Percentiles rank a stretch among this genome's conserved stretches.
These are phyloP conservation scores for Archivesica marissinica DNA, from an alignment of 1,140 invertebrate species.

Conservation along the genomic window DNA sequence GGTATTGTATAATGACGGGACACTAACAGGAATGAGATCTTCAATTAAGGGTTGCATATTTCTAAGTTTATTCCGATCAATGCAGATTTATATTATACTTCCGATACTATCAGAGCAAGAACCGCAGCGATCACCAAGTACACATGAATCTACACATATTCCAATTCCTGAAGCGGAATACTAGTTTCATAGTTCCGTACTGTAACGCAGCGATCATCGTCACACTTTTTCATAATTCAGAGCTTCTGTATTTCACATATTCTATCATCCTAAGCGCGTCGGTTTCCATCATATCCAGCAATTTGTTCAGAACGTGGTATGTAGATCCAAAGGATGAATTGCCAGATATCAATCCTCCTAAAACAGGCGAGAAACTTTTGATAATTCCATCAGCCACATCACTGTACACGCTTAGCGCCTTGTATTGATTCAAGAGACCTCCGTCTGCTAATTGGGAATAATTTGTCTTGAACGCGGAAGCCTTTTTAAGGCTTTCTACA, in stretches of 20 bases:
- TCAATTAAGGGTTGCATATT: neutral
- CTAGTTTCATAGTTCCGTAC: no score
- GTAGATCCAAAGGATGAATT: slow-evolving; percentile 43
- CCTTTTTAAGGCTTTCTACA: slow-evolving; percentile 50
- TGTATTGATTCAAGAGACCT: slow-evolving; percentile 40
- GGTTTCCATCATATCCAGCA: slow-evolving; percentile 56
- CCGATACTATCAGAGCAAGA: no score
- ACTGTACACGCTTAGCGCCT: slow-evolving; percentile 44
- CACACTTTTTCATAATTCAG: slow-evolving; percentile 53
- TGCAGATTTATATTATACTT: no score
- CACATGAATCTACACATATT: no score
- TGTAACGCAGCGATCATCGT: no score
- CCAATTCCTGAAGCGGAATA: no score
- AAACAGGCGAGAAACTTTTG: slow-evolving; percentile 51
- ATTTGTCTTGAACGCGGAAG: slow-evolving; percentile 54
- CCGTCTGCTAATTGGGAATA: slow-evolving; percentile 51
- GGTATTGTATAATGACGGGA: no score
- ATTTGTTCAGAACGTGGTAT: slow-evolving; percentile 48
- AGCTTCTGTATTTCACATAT: slow-evolving; percentile 49
- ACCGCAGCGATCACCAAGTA: no score
- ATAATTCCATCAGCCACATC: slow-evolving; percentile 53
- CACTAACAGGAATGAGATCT: neutral
- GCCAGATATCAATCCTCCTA: slow-evolving; percentile 25
- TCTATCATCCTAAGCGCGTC: slow-evolving; percentile 56
- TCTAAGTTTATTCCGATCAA: neutral